Evolutionary conservation across 2,797 vertebrate genomes (phyloP), one percentile per base, ranked within the genome.

Genomic region (Apogon talboti): DNA sequence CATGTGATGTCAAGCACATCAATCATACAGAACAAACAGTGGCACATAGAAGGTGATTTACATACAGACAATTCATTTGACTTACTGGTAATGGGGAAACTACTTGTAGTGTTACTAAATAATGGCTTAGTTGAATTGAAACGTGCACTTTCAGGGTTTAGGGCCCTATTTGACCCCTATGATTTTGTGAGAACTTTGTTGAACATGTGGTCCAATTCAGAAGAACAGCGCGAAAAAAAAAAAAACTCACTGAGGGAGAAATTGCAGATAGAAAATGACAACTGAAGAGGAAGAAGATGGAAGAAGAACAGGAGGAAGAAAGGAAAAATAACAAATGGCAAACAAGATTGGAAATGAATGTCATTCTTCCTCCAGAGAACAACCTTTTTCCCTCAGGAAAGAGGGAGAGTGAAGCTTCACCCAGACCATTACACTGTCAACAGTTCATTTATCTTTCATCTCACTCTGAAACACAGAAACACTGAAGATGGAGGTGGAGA

Each of bases 401-500:
- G 45, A 37, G 50, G 35, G 59, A 65, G 51, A 81, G 65, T 38
- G 58, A 65, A 54, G 57, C 55, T 71, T 80, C 59, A 76, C 56
- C 15, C 50, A 67, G 71, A 71, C 42, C 58, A 52, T 74, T 59
- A 73, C 19, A 49, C 52, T 76, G 50, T 76, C 58, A 75, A 65
- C 68, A 80, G 12, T 43, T 77, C 62, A 76, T 79, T 55, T 66
- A 66, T 73, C 58, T 57, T 75, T 66, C 48, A 77, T 82, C 63
- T 78, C 63, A 64, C 61, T 62, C 65, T 68, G 24, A 78, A 62
- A 86, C 64, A 86, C 59, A 62, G 41, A 79, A 44, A 79, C 74
- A 71, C 50, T 63, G 63, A 79, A 48, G 38, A 86, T 85, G 89
- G 50, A 83, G 61, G 64, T 85, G 85, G 59, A 75, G 71, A 68